Conservation (phyloP, 2,888 invertebrate species). For the Drosophila lacicola region DNA sequence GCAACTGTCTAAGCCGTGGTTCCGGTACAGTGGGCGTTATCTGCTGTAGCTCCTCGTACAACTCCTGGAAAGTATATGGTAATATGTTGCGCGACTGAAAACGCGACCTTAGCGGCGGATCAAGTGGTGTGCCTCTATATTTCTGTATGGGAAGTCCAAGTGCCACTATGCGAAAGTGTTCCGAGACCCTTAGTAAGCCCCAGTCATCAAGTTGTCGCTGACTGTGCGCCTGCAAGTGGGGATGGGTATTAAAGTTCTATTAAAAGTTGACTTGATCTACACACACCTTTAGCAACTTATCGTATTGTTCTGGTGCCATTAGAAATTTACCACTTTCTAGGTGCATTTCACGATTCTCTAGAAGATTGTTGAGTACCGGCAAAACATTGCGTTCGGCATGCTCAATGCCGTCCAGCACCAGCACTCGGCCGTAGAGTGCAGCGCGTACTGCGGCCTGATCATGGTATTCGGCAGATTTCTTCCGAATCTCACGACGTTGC, state of each 20-base stretch:
- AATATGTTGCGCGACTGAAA: slow-evolving; percentile 96
- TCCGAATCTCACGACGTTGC: slow-evolving; percentile 95
- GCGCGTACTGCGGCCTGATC: slow-evolving; percentile 98
- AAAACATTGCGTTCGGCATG: slow-evolving; percentile 98
- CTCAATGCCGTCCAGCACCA: slow-evolving; percentile 98
- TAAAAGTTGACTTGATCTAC: not conserved
- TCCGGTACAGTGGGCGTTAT: slow-evolving; percentile 86
- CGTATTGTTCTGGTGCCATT: slow-evolving; percentile 94
- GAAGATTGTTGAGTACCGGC: slow-evolving; percentile 96
- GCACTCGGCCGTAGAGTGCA: slow-evolving; percentile 93
- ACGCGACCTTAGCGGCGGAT: slow-evolving; percentile 96
- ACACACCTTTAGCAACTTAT: slow-evolving; percentile 92
- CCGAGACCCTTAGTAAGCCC: slow-evolving; percentile 96
- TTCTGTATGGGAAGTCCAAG: slow-evolving; percentile 95
- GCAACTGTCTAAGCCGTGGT: slow-evolving; percentile 84
- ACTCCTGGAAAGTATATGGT: slow-evolving; percentile 86
- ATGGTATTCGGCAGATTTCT: slow-evolving; percentile 95
- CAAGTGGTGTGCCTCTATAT: slow-evolving; percentile 96
- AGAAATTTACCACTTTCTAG: slow-evolving; percentile 98
- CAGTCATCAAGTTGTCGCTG: slow-evolving; percentile 92
- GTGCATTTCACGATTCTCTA: slow-evolving; percentile 99
- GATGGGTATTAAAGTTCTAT: not conserved
- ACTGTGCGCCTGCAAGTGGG: slow-evolving; percentile 89
- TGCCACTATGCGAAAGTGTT: slow-evolving; percentile 96
- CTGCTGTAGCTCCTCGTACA: slow-evolving; percentile 85